phyloP scores from a whole-genome alignment of 2,797 vertebrate genomes.

The Lacerta viridis region DNA sequence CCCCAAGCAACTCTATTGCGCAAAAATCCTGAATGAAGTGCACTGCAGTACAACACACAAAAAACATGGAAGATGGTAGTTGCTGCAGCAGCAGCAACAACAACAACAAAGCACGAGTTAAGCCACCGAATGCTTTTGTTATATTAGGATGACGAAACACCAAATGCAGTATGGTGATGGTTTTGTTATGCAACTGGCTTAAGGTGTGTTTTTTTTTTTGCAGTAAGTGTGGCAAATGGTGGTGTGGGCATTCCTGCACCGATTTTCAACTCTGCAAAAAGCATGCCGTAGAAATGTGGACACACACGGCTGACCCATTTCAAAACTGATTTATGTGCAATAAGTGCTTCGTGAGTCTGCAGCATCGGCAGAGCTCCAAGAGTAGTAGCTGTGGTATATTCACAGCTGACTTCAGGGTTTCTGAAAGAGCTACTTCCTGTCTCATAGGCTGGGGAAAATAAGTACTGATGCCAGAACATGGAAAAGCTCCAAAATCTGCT shows the following conservation, averaged over 20 bases:
- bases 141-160: not conserved
- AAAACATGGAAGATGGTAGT: no score
- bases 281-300: not conserved
- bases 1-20: not conserved
- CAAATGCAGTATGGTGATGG: not conserved
- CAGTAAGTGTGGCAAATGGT: not conserved
- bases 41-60: not conserved
- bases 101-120: not conserved
- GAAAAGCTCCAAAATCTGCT: not conserved
- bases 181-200: not conserved
- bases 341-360: not conserved
- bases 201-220: not conserved
- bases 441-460: not conserved
- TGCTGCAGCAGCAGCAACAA: not conserved
- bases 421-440: not conserved
- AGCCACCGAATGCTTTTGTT: not conserved
- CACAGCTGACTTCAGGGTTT: not conserved
- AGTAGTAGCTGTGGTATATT: not conserved
- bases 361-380: not conserved
- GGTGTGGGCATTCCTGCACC: not conserved
- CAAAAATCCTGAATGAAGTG: not conserved
- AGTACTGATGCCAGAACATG: not conserved
- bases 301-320: constrained; percentile 16
- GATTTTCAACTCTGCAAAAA: not conserved
- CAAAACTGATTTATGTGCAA: not conserved